Percentiles rank a stretch among this genome's conserved stretches.
Conservation (phyloP, 2,113 vertebrate species). For the Chaetorhynchus papuensis region DNA sequence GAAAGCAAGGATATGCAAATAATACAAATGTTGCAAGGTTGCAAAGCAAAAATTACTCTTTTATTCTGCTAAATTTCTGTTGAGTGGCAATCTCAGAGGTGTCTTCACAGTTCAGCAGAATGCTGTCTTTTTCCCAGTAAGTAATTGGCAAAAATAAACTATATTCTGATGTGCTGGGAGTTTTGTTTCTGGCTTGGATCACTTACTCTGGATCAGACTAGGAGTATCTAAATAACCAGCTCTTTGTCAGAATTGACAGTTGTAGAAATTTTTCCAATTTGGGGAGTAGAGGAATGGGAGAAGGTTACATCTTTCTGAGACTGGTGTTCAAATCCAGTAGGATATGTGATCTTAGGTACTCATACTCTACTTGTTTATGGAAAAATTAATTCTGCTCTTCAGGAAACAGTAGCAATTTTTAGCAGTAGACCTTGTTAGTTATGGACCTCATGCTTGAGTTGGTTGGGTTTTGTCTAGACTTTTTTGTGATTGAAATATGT, state of each 20-base stretch:
- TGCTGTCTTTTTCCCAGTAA: neutral
- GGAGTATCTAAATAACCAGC: neutral
- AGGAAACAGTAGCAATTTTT: neutral
- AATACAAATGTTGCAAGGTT: neutral
- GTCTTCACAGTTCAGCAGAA: neutral
- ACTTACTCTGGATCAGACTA: neutral
- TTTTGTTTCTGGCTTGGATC: neutral
- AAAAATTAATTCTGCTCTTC: neutral
- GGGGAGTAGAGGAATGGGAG: neutral
- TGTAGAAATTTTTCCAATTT: neutral
- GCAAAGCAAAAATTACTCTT: neutral
- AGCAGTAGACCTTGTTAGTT: neutral
- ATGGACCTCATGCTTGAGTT: neutral
- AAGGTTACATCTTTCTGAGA: neutral
- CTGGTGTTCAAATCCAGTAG: neutral
- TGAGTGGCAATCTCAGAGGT: neutral
- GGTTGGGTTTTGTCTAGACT: neutral
- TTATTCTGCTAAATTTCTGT: neutral
- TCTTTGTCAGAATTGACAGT: neutral
- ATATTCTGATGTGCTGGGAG: neutral
- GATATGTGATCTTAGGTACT: neutral
- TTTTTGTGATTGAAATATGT: neutral
- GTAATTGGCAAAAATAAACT: neutral
- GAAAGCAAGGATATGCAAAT: neutral
- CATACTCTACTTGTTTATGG: neutral